These are phyloP conservation scores for Panthera leo DNA, from an alignment of 2,113 vertebrate genomes.

Conservation along the genomic window DNA sequence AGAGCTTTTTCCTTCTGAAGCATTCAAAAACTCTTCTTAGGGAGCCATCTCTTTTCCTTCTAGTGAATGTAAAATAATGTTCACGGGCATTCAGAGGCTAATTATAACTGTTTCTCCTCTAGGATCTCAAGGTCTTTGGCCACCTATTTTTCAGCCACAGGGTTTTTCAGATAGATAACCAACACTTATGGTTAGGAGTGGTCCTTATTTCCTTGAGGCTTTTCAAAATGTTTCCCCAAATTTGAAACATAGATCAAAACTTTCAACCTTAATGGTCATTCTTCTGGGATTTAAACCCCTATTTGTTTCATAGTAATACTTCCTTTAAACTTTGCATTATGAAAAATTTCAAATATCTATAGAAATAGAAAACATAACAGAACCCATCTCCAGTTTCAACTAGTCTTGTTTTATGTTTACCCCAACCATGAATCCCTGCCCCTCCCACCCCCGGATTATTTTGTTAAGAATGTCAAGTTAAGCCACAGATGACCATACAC, in stretches of 20 bases:
- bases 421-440: too few relatives aligned
- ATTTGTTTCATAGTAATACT: conserved; percentile 1
- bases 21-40: not conserved
- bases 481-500: not conserved
- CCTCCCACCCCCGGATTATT: not conserved
- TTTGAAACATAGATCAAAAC: conserved; percentile 25
- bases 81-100: not conserved
- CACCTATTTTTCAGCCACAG: not conserved
- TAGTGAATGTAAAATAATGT: not conserved
- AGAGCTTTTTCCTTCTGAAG: not conserved
- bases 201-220: not conserved
- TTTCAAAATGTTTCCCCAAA: conserved; percentile 1
- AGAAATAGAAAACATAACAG: not conserved
- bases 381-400: not conserved
- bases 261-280: conserved; percentile 8
- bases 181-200: not conserved
- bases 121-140: not conserved
- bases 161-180: conserved; percentile 17
- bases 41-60: not conserved
- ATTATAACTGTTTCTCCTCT: not conserved
- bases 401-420: not conserved
- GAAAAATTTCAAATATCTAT: not conserved
- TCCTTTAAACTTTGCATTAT: not conserved
- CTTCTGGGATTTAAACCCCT: not conserved
- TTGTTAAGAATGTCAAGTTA: not conserved